Percentiles rank a stretch among this genome's conserved stretches.
These are phyloP conservation scores for Odontophorus gujanensis DNA, from an alignment of 2,113 vertebrate genomes.

Conservation along the genomic window DNA sequence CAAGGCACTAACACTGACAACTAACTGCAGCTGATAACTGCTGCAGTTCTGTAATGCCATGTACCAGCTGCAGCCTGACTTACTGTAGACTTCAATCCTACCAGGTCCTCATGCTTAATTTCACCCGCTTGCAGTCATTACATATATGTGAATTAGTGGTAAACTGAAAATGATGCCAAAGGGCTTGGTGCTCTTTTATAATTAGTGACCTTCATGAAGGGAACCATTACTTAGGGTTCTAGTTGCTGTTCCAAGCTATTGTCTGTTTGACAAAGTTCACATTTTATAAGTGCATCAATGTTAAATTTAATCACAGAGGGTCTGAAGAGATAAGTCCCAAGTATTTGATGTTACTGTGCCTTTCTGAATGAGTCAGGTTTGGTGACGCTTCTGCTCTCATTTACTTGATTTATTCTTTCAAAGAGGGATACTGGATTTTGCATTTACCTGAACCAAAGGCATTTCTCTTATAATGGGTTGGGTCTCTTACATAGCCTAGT, in stretches of 20 bases:
- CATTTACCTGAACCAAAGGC: neutral
- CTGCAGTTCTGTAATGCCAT: neutral
- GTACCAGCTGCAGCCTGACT: neutral
- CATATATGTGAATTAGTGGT: neutral
- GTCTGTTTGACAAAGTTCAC: neutral
- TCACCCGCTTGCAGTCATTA: neutral
- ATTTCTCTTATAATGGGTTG: neutral
- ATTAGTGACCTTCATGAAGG: slow-evolving; percentile 1
- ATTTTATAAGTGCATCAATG: neutral
- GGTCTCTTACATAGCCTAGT: neutral
- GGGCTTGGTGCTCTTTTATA: neutral
- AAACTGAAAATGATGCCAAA: neutral
- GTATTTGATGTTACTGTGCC: neutral
- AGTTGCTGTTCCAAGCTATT: neutral
- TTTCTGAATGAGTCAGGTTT: neutral
- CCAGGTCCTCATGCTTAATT: neutral
- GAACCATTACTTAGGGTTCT: neutral
- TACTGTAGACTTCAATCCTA: neutral
- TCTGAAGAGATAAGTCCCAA: neutral
- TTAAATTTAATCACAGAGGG: neutral
- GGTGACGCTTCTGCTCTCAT: neutral
- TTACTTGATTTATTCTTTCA: neutral
- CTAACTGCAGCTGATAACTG: neutral
- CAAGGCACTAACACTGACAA: neutral
- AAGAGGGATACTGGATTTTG: neutral